phyloP scores from a whole-genome alignment of 2,797 vertebrate species.

The Poeciliopsis paucimaculata region DNA sequence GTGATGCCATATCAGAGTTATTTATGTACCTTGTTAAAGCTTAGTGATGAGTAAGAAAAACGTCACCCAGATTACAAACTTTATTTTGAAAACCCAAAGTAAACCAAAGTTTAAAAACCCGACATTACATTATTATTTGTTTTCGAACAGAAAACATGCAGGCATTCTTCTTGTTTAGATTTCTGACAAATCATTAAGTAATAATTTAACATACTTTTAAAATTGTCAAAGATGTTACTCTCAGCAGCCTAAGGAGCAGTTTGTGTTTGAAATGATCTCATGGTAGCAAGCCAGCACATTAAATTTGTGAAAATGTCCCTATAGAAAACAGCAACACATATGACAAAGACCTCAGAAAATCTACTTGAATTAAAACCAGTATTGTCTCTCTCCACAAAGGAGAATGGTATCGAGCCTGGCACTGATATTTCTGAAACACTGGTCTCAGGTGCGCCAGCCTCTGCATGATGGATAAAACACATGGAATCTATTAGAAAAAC shows the following conservation, averaged over 20 bases:
- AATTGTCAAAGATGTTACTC: neutral
- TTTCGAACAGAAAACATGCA: neutral
- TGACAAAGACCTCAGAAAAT: neutral
- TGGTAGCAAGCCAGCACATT: neutral
- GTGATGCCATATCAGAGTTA: too few species aligned
- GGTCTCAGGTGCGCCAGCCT: slow-evolving; percentile 41
- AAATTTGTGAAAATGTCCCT: neutral
- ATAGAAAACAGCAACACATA: neutral
- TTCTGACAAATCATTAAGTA: neutral
- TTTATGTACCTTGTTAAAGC: neutral
- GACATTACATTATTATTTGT: neutral
- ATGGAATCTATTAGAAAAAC: slow-evolving; percentile 50
- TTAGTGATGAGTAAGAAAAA: neutral
- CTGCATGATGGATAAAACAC: slow-evolving; percentile 36
- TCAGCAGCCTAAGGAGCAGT: neutral
- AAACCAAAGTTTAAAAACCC: neutral
- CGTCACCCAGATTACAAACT: neutral
- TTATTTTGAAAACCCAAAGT: neutral
- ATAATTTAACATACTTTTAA: neutral
- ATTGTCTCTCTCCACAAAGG: slow-evolving; percentile 4
- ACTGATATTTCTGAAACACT: slow-evolving; percentile 24
- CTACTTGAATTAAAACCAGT: slow-evolving; percentile 14
- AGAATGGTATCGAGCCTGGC: slow-evolving; percentile 22
- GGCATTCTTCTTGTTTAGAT: neutral
- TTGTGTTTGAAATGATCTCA: neutral